Base-by-base conservation (phyloP, 2,888 invertebrate species). In the Caenorhabditis japonica region DNA sequence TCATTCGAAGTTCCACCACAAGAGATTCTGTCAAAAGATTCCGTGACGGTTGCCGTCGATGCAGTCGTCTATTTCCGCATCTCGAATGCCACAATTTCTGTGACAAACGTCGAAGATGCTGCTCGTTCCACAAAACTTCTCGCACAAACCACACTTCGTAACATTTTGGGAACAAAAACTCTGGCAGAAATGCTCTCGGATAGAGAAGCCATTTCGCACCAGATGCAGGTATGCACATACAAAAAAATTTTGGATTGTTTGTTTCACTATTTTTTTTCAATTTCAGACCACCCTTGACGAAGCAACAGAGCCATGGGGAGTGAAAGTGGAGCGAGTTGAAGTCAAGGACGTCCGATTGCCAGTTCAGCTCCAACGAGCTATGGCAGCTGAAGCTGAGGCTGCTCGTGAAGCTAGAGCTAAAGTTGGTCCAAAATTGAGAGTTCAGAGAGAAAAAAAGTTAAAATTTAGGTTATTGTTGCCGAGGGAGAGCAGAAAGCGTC, bases 1-100 rank as follows among this genome's bases (percentile, higher is more conserved):
- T 95, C 95, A 0, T 97, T 97, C 88, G 97, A 97, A 87, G 94
- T 97, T 41, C 96, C 97, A 47, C 97, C 97, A 0, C 97, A 97
- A 90, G 97, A 97, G 69, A 80, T 82, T 59, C 73, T 82, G 4
- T 80, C 80, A 5, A 80, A 95, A 89, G 97, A 97, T 90, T 94
- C 94, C 61, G 97, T 97, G 61, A 97, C 97, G 0, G 96, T 97
- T 4, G 94, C 95, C 3, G 97, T 97, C 49, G 97, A 97, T 88
- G 97, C 97, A 17, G 90, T 91, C 23, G 88, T 90, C 23, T 90
- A 90, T 77, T 90, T 89, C 79, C 82, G 89, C 34, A 95, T 97
- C 27, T 94, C 93, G 84, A 97, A 97, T 89, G 96, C 97, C 12
- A 97, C 96, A 0, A 94, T 96, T 76, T 95, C 96, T 47, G 79